These are phyloP conservation scores for Pelmatolapia mariae DNA, from an alignment of 2,113 vertebrate species.

Conservation along the genomic window DNA sequence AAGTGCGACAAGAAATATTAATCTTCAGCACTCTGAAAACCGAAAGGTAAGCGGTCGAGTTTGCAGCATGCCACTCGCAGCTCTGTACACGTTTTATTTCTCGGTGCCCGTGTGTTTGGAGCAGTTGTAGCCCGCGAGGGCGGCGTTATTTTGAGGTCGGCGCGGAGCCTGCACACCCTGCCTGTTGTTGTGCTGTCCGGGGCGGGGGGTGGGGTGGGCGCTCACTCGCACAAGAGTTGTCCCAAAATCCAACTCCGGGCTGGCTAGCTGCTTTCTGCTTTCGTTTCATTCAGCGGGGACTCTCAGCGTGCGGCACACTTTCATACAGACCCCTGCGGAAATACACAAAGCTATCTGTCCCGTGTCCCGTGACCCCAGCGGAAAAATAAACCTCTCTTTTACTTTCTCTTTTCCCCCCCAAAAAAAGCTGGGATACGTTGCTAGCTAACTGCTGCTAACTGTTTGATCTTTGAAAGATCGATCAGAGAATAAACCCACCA, in stretches of 20 bases:
- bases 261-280: slow-evolving; percentile 4
- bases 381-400: not conserved
- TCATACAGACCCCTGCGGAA: too few relatives aligned
- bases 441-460: not conserved
- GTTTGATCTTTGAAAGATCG: not conserved
- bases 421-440: not conserved
- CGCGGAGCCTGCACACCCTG: slow-evolving; percentile 50
- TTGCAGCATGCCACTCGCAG: not conserved
- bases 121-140: not conserved
- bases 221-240: slow-evolving; percentile 27
- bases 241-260: slow-evolving; percentile 20
- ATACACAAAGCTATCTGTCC: not conserved
- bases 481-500: not conserved
- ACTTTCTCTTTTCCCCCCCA: not conserved
- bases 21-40: slow-evolving; percentile 5
- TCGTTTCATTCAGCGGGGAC: not conserved
- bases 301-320: not conserved
- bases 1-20: slow-evolving; percentile 67
- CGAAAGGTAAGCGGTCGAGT: slow-evolving; percentile 44
- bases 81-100: not conserved
- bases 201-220: slow-evolving; percentile 36
- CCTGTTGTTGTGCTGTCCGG: slow-evolving; percentile 65
- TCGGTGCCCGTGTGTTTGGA: not conserved
- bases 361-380: not conserved
- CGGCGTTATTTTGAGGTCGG: slow-evolving; percentile 39